A percentile compares a stretch with the other conserved stretches of the same genome.
Evolutionary conservation across 64 coral and sea anemone genomes (phyloP).

Genomic region (Dendronephthya gigantea): DNA sequence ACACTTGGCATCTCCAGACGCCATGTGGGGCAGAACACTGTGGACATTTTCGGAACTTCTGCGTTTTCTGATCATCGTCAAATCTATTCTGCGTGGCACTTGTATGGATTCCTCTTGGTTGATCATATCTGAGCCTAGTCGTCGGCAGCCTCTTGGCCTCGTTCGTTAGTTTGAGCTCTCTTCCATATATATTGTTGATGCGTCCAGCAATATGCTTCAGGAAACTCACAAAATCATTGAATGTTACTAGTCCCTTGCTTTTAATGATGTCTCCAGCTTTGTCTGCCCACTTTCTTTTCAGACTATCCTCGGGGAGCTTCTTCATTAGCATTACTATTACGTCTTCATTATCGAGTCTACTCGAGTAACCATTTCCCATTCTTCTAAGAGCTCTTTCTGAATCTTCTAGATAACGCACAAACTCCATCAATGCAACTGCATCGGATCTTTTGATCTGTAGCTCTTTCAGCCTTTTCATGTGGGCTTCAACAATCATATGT

Average conservation of each 20-base stretch:
- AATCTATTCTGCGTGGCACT: conserved; percentile 18
- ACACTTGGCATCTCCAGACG: conserved; percentile 50
- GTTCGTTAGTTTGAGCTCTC: background rate
- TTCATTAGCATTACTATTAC: conserved; percentile 44
- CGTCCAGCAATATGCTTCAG: conserved; percentile 7
- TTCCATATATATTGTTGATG: conserved; percentile 5
- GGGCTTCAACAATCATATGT: conserved; percentile 51
- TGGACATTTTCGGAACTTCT: conserved; percentile 30
- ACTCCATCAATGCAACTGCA: conserved; percentile 51
- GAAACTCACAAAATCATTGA: conserved; percentile 29
- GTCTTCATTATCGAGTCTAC: conserved; percentile 50
- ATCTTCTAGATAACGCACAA: conserved; percentile 51
- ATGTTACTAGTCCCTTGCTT: conserved; percentile 6
- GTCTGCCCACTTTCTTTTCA: conserved; percentile 27
- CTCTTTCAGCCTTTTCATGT: conserved; percentile 52
- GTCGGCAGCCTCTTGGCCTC: background rate
- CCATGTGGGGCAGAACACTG: conserved; percentile 38
- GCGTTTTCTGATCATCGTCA: background rate
- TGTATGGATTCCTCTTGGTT: background rate
- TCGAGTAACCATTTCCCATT: conserved; percentile 25
- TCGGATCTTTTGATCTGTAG: conserved; percentile 30
- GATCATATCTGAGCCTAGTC: background rate
- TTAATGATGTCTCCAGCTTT: conserved; percentile 32
- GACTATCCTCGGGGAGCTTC: background rate
- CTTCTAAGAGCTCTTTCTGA: conserved; percentile 35